Base-by-base conservation (phyloP, 2,797 vertebrate genomes). In the Nyctalus aviator region DNA sequence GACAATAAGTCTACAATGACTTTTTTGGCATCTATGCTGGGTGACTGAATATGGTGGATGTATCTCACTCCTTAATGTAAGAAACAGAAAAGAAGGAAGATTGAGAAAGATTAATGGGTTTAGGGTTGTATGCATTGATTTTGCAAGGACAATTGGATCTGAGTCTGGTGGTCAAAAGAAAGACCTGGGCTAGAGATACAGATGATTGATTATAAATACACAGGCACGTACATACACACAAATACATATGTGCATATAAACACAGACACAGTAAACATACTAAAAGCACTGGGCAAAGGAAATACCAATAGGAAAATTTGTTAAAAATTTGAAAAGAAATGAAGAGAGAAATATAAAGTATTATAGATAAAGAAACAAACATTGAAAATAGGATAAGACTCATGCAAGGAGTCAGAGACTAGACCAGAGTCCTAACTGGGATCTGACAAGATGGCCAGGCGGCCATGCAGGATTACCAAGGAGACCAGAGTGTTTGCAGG, bases 311-410 rank as follows among this genome's bases (percentile, higher is more conserved):
- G 15, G 10, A 82, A 90, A 27, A 3, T 59, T 84, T 90, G 75
- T 46, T 84, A 57, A 72, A 87, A 71, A 62, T 7, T 13, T 0
- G 5, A 69, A 84, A 84, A 53, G 5, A 20, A 59, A 57, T 73
- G 18, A 73, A 71, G n/a, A 48, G 7, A 76, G 66, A 71, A 85
- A 25, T 50, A 89, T 8, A 59, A 72, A 27, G 11, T 76, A 78
- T 66, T 92, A 37, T 37, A 88, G 25, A 89, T 37, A 89, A 89
- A 90, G n/a, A 73, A 68, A 32, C 2, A 50, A 84, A 84, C 20
- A 68, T 23, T 68, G 64, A 83, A 91, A 82, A 53, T 53, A 53
- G 20, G 32, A 37, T 69, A 68, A 68, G 20, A 37, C 32, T 37
- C 32, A 37, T 21, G 5, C 35, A 32, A 37, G 2, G n/a, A 68